Evolutionary conservation across 1,140 invertebrate genomes (phyloP), one percentile per base, ranked within the genome.

Genomic region (Micrasema minimum): DNA sequence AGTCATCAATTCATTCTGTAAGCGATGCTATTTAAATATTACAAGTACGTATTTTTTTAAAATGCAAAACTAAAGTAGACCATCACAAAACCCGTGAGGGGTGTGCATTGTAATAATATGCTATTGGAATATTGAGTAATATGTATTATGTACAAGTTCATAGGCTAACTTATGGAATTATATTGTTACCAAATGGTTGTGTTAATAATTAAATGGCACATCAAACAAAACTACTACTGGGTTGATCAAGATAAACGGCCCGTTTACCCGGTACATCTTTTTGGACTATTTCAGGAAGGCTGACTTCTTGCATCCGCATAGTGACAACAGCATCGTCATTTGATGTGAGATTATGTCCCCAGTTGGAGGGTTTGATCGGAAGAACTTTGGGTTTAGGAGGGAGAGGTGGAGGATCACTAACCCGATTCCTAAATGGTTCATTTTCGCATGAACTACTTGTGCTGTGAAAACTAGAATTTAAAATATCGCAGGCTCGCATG

Each of bases 151-250:
- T 46, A 46, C 43, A 31, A 31, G 7, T 31, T 31, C 7, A 31
- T 31, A 2, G 2, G 26, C 26, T 31, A 31, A 31, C 2, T 31
- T 2, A 31, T 31, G n/a, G n/a, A n/a, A n/a, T n/a, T n/a, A n/a
- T 31, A 31, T 7, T 31, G 26, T 31, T 4, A 31, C 3, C 7
- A 31, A 31, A 31, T 31, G 26, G 26, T 2, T 31, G 7, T 31
- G 26, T 31, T 31, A 31, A 31, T 31, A 31, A 31, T 31, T 2
- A 4, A 7, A 31, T 31, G 26, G 26, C n/a, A n/a, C n/a, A 41
- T 80, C 79, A 88, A 69, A 89, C 88, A 82, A 89, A 89, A 80
- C 88, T 89, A 77, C 88, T 88, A 71, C 85, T 87, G 20, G 87
- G 83, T 74, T 88, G 85, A 71, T 89, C 88, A 12, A 89, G 78